phyloP scores from a whole-genome alignment of 2,888 invertebrate species.

The Cyclophora albipunctata region DNA sequence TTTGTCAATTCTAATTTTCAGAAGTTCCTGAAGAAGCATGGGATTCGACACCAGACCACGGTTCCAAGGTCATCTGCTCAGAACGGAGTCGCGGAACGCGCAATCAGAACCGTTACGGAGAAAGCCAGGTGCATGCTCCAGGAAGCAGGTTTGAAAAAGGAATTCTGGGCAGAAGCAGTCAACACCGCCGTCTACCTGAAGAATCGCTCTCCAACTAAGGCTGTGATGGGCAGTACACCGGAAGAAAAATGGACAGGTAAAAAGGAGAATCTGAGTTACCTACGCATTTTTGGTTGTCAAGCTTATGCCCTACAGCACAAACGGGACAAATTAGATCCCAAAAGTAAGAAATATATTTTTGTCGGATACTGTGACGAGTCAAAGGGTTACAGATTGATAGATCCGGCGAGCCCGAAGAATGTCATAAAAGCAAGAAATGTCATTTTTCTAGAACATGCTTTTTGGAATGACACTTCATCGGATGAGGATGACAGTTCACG shows the following conservation, averaged over 20 bases:
- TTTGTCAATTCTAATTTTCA: too few relatives aligned
- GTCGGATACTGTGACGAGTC: constrained; percentile 17
- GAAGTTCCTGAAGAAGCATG: too few relatives aligned
- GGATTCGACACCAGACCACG: constrained; percentile 5
- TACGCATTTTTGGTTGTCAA: constrained; percentile 10
- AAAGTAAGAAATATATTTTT: constrained; percentile 6
- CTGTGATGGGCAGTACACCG: constrained; percentile 2
- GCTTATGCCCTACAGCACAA: constrained; percentile 2
- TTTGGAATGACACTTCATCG: too few relatives aligned
- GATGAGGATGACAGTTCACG: too few relatives aligned
- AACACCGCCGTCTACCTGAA: constrained; percentile 5
- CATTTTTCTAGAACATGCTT: constrained; percentile 6
- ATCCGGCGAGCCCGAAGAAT: constrained; percentile 4
- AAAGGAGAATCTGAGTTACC: constrained; percentile 2
- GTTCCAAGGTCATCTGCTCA: constrained; percentile 2
- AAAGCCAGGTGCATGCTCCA: constrained; percentile 1
- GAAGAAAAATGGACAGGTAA: constrained; percentile 7
- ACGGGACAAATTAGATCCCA: constrained; percentile 5
- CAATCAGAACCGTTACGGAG: constrained; percentile 3
- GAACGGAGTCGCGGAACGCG: constrained; percentile 4
- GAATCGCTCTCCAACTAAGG: constrained; percentile 3
- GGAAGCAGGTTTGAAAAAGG: background rate
- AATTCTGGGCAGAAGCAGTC: constrained; percentile 6
- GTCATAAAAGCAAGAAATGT: constrained; percentile 14
- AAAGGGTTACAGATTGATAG: constrained; percentile 20